Conservation (phyloP, 2,888 invertebrate genomes). For the Nephrotoma appendiculata region DNA sequence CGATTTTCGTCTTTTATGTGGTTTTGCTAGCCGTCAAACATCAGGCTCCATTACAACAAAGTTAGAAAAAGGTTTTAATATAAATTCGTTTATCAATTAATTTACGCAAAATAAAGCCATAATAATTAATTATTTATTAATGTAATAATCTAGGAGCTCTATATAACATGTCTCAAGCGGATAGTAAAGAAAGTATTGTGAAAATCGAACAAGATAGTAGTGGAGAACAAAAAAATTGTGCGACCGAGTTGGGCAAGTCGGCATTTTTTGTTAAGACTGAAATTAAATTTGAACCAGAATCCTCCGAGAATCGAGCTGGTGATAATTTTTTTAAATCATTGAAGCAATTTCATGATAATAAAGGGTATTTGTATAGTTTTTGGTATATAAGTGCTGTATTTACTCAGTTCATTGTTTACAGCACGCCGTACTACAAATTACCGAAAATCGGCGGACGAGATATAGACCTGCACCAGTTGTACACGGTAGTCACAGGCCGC, state of each 20-base stretch:
- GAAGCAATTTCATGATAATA: conserved; percentile 77
- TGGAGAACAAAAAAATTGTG: neutral
- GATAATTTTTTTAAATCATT: conserved; percentile 44
- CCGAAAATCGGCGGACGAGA: conserved; percentile 78
- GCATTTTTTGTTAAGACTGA: neutral
- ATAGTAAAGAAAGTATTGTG: neutral
- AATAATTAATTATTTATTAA: neutral
- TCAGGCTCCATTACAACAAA: neutral
- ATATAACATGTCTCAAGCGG: neutral
- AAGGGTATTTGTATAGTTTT: conserved; percentile 47
- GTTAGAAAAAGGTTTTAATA: neutral
- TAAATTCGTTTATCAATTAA: no score
- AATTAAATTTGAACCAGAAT: neutral
- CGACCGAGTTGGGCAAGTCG: neutral
- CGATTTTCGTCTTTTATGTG: neutral
- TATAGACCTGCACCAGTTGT: conserved; percentile 83
- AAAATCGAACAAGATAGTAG: neutral
- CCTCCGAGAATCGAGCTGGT: conserved; percentile 9
- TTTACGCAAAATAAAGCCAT: neutral
- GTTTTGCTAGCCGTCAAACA: neutral
- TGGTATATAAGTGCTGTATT: neutral
- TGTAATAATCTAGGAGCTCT: neutral
- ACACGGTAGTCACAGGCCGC: conserved; percentile 77
- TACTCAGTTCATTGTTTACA: conserved; percentile 26
- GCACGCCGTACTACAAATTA: conserved; percentile 40